Evolutionary conservation across 2,797 vertebrate species (phyloP).

Genomic region (Chiropotes sagulatus): DNA sequence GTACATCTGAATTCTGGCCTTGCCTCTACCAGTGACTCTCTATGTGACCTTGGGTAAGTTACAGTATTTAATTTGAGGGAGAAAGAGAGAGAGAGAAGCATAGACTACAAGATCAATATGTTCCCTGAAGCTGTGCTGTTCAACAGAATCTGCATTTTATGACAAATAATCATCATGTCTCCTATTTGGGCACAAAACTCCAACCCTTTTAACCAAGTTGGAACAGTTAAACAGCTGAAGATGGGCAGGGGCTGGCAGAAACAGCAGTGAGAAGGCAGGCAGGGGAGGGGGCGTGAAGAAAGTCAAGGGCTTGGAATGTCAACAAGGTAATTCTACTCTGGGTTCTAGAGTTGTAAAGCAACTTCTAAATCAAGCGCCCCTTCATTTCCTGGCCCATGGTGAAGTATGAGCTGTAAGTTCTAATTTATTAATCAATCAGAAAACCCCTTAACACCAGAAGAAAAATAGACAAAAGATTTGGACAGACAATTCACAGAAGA

Average conservation of each 20-base stretch:
- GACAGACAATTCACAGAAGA: constrained; percentile 15
- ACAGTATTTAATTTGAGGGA: background rate
- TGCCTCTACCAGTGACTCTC: constrained; percentile 19
- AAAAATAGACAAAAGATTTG: constrained; percentile 11
- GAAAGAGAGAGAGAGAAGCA: background rate
- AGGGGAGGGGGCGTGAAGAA: background rate
- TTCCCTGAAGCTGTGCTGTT: background rate
- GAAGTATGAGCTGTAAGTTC: background rate
- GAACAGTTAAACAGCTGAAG: constrained; percentile 27
- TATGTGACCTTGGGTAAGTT: background rate
- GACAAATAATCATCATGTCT: constrained; percentile 18
- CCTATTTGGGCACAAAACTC: constrained; percentile 33
- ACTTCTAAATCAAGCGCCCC: constrained; percentile 32
- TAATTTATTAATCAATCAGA: constrained; percentile 39
- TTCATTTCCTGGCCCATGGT: background rate
- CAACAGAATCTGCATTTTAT: constrained; percentile 25
- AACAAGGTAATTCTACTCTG: background rate
- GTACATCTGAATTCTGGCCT: background rate
- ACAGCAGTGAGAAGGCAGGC: background rate
- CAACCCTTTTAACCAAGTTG: background rate
- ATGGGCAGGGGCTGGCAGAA: background rate
- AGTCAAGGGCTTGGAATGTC: background rate
- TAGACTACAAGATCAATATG: background rate
- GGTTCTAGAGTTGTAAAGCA: constrained; percentile 27
- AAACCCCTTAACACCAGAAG: background rate